Conservation (phyloP, 2,888 invertebrate species). For the Erebia epiphron region DNA sequence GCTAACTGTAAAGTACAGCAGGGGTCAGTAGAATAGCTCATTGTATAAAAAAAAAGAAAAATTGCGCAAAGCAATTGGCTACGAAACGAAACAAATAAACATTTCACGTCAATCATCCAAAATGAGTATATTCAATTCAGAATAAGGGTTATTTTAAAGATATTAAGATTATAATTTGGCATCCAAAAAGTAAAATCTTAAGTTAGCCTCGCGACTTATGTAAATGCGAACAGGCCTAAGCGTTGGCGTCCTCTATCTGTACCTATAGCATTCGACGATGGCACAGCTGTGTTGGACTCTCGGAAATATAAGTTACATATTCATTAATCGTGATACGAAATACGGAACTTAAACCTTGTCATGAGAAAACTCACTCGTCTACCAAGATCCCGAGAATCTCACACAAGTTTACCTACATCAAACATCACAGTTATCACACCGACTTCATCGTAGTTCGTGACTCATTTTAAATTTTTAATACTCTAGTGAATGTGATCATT, state of each 20-base stretch:
- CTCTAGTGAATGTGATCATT: constrained; percentile 18
- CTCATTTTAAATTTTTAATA: constrained; percentile 1
- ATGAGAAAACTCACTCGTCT: constrained; percentile 12
- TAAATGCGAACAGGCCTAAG: constrained; percentile 73
- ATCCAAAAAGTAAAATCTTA: constrained; percentile 76
- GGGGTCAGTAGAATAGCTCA: constrained; percentile 58
- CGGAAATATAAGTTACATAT: constrained; percentile 6
- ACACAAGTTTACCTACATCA: constrained; percentile 15
- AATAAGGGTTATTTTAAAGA: constrained; percentile 29
- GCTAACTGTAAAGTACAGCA: constrained; percentile 58
- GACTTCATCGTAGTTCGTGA: neutral
- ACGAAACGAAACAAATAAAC: constrained; percentile 49
- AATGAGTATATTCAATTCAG: constrained; percentile 34
- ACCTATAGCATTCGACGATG: constrained; percentile 27
- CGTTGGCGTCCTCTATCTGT: constrained; percentile 39
- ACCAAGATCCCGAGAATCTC: constrained; percentile 22
- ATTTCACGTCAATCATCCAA: constrained; percentile 60
- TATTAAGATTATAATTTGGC: constrained; percentile 65
- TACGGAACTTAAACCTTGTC: neutral
- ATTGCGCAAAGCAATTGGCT: constrained; percentile 62
- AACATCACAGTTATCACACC: constrained; percentile 18
- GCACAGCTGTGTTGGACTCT: constrained; percentile 32
- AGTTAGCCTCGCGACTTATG: constrained; percentile 58
- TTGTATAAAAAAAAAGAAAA: constrained; percentile 55
- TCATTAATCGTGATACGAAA: neutral